A percentile compares a stretch with the other conserved stretches of the same genome.
Evolutionary conservation across 2,888 invertebrate genomes (phyloP).

Genomic region (Lamproptera curius): DNA sequence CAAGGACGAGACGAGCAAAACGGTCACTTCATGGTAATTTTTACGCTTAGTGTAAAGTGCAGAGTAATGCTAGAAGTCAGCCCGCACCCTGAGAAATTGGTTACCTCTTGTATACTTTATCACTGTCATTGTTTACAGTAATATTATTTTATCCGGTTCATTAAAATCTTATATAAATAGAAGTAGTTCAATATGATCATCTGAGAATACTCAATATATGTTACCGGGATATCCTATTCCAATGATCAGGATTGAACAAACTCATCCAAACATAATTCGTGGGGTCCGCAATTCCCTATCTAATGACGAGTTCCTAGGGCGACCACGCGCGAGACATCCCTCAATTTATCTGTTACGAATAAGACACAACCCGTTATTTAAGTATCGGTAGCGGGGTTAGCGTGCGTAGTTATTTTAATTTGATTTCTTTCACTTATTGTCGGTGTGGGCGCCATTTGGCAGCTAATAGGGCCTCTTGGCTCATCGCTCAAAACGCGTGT

Average conservation of each 20-base stretch:
- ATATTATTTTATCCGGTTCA: too few species aligned
- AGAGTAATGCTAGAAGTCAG: too few species aligned
- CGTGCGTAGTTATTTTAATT: constrained; percentile 74
- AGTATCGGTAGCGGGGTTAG: constrained; percentile 62
- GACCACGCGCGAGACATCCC: constrained; percentile 60
- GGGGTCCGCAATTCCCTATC: constrained; percentile 28
- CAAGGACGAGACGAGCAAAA: too few species aligned
- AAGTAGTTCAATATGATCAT: too few species aligned
- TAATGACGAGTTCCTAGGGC: constrained; percentile 57
- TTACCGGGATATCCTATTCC: constrained; percentile 29
- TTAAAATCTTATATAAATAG: too few species aligned
- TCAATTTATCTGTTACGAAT: constrained; percentile 70
- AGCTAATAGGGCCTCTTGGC: constrained; percentile 53
- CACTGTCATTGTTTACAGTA: too few species aligned
- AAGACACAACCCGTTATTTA: constrained; percentile 71
- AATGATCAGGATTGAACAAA: constrained; percentile 61
- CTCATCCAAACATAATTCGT: constrained; percentile 58
- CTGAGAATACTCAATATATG: neutral
- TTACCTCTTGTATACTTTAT: too few species aligned
- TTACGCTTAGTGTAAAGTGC: too few species aligned
- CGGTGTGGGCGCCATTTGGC: constrained; percentile 60
- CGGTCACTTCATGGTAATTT: too few species aligned
- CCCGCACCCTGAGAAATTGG: too few species aligned
- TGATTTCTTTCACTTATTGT: constrained; percentile 66
- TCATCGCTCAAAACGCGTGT: constrained; percentile 53